Base-by-base conservation (phyloP, 2,888 invertebrate genomes). In the Sabatieria punctata region DNA sequence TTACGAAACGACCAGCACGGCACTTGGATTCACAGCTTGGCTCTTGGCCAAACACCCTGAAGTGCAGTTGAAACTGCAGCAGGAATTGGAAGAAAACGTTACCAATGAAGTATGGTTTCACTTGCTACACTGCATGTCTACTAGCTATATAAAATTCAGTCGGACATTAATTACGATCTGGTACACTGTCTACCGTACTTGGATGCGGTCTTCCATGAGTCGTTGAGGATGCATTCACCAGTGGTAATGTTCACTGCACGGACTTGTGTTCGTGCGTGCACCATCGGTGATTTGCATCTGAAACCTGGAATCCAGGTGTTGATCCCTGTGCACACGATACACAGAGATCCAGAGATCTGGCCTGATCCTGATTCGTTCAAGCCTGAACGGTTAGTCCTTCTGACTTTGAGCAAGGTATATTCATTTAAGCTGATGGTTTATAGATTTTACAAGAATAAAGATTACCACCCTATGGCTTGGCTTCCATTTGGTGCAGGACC, bases 1-100 rank as follows among this genome's bases (percentile, higher is more conserved):
- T 0, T 74, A 71, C 51, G 74, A 74, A 55, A 74, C 74, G 0
- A 73, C 73, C 0, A 68, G 71, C 24, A 69, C 69, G 2, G 65
- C 71, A 2, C 56, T 74, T 27, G 65, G 65, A 4, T 73, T 68
- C 55, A 60, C 67, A 13, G 60, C 68, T 45, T 70, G 70, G 55
- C 64, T 70, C 38, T 57, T 73, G 46, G 68, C 71, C n/a, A 61
- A 60, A 45, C 63, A 73, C 55, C 68, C 60, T 2, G 66, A 69
- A 2, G 60, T 70, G 24, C 73, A 73, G 49, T 53, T 63, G 2
- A 63, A 56, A 42, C 57, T 73, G 2, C 65, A 66, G 46, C 55
- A 63, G 30, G 73, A 73, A 56, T 60, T 73, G 15, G 57, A 59
- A 41, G 55, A 57, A 37, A 52, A 57, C 41, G 60, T 58, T 46